Evolutionary conservation across 2,888 invertebrate species (phyloP), one percentile per base, ranked within the genome.

Genomic region (Matsumyia berberina): DNA sequence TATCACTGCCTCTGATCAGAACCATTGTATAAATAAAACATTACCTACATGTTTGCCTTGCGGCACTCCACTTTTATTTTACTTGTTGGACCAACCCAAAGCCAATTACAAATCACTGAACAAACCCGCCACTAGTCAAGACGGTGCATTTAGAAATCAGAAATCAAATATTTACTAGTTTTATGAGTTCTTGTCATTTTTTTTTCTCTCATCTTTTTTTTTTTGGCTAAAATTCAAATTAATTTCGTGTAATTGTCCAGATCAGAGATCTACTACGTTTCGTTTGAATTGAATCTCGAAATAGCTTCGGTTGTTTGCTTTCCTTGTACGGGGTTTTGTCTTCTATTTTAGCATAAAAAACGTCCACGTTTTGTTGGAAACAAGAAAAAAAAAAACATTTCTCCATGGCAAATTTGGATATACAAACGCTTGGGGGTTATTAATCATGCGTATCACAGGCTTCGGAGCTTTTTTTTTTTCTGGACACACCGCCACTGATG

Each of bases 391-490:
- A 15, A 15, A 60, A 33, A 24, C 0, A 9, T 37, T n/a, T 19
- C 17, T 55, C 42, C 19, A 19, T 12, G 33, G 42, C n/a, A 8
- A 46, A 46, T 44, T 51, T 55, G 24, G 19, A 57, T 46, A 62
- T 51, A 11, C n/a, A 44, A 62, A 51, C 53, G 53, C 33, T 62
- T 73, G 60, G 4, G 0, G 35, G 31, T 42, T 62, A 53, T 73
- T 53, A 62, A 62, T 73, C 60, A 73, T 73, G 73, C 62, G 44
- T 7, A 62, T 72, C 51, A 72, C 58, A 72, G 12, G 39, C 57
- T 57, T 37, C 8, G 15, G 42, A 6, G 53, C 19, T 73, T 37
- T 55, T 42, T 73, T 44, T 57, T 57, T 35, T 39, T 24, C 24
- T 24, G 24, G 24, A 24, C 24, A 24, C 4, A 4, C 5, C 2